phyloP scores from a whole-genome alignment of 2,113 vertebrate genomes.

The Eurystomus gularis region DNA sequence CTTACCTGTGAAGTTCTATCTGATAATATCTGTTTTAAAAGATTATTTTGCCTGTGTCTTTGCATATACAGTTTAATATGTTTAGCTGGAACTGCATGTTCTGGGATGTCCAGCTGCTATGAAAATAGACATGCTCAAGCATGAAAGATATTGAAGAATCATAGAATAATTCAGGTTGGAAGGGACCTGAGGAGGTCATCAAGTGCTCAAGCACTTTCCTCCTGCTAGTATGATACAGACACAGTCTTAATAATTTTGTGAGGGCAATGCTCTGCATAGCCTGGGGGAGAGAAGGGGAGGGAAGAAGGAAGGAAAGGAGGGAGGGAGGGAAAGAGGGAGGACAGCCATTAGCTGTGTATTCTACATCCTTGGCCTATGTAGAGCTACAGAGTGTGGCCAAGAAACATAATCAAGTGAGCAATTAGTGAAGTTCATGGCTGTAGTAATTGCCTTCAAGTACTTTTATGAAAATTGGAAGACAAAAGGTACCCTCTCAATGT shows the following conservation, averaged over 20 bases:
- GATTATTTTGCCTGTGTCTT: not conserved
- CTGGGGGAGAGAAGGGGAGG: not conserved
- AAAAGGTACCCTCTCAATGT: not conserved
- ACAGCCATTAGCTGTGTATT: not conserved
- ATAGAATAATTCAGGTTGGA: not conserved
- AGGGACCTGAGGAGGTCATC: not conserved
- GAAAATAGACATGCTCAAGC: not conserved
- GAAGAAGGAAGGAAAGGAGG: not conserved
- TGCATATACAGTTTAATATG: not conserved
- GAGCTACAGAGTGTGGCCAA: not conserved
- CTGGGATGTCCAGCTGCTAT: not conserved
- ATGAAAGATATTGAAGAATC: not conserved
- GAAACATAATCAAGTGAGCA: not conserved
- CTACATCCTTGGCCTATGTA: not conserved
- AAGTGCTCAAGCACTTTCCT: not conserved
- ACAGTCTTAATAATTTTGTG: not conserved
- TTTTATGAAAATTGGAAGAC: not conserved
- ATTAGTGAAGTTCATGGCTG: not conserved
- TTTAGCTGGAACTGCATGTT: not conserved
- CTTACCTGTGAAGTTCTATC: not conserved
- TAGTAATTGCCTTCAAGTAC: not conserved
- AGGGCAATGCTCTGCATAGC: not conserved
- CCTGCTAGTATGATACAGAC: not conserved
- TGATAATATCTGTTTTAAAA: not conserved
- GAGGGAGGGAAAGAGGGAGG: not conserved